Evolutionary conservation across 1,140 invertebrate species (phyloP).

Genomic region (Orchestia grillus): DNA sequence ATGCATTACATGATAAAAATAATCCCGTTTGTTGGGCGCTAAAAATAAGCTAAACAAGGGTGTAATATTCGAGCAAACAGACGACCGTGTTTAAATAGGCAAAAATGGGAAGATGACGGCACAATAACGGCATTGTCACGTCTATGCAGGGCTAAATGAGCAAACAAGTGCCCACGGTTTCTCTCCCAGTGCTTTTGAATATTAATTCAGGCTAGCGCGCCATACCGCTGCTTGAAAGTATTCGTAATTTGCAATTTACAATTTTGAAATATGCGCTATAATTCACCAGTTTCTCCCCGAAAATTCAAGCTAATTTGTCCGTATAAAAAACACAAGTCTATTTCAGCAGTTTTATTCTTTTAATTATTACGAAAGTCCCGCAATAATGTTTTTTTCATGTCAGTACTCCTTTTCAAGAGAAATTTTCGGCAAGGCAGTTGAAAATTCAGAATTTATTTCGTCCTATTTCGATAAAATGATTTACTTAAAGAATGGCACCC

Average conservation of each 20-base stretch:
- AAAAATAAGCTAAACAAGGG: constrained; percentile 12
- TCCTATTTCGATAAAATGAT: background rate
- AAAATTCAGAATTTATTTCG: background rate
- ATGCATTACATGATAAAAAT: background rate
- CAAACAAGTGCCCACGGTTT: constrained; percentile 29
- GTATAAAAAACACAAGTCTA: background rate
- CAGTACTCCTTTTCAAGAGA: background rate
- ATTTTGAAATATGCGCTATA: background rate
- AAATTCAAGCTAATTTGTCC: background rate
- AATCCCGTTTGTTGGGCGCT: background rate
- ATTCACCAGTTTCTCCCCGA: background rate
- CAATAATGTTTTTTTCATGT: background rate
- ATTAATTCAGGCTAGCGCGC: background rate
- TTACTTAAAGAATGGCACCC: background rate
- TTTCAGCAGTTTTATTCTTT: background rate
- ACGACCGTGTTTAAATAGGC: background rate
- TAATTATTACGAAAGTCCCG: background rate
- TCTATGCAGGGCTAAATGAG: background rate
- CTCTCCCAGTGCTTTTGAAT: background rate
- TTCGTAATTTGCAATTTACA: background rate
- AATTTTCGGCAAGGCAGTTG: background rate
- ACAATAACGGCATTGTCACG: background rate
- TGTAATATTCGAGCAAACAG: constrained; percentile 19
- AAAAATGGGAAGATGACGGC: background rate
- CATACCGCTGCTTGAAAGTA: background rate